Percentiles rank a stretch among this genome's conserved stretches.
phyloP scores from a whole-genome alignment of 2,797 vertebrate genomes.

The Gallinago solitaria region DNA sequence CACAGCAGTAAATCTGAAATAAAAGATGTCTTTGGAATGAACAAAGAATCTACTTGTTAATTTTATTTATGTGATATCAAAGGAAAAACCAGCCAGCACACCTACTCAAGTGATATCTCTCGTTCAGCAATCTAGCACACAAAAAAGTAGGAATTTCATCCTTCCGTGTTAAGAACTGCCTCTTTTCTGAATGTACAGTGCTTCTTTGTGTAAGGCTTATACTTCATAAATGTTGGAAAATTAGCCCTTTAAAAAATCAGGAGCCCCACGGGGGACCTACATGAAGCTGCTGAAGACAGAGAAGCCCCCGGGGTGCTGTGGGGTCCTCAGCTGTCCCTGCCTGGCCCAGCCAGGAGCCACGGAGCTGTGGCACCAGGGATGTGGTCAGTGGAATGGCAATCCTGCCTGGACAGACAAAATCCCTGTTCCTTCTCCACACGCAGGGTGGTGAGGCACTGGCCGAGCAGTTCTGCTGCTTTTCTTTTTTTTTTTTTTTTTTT shows the following conservation, averaged over 20 bases:
- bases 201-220: neutral
- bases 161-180: neutral
- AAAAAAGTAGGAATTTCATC: neutral
- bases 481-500: neutral
- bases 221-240: neutral
- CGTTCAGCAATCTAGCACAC: neutral
- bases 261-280: neutral
- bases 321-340: neutral
- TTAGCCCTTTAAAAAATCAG: neutral
- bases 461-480: neutral
- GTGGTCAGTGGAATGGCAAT: neutral
- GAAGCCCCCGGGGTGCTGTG: neutral
- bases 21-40: slow-evolving; percentile 19
- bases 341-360: neutral
- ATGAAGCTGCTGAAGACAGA: neutral
- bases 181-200: neutral
- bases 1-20: slow-evolving; percentile 25
- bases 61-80: slow-evolving; percentile 32
- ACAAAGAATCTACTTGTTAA: neutral
- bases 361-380: fast-evolving
- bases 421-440: fast-evolving
- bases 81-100: neutral
- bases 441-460: neutral
- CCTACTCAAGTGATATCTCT: neutral
- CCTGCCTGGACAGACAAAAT: neutral